Conservation (phyloP, 2,113 vertebrate genomes). For the Aegithalos caudatus region DNA sequence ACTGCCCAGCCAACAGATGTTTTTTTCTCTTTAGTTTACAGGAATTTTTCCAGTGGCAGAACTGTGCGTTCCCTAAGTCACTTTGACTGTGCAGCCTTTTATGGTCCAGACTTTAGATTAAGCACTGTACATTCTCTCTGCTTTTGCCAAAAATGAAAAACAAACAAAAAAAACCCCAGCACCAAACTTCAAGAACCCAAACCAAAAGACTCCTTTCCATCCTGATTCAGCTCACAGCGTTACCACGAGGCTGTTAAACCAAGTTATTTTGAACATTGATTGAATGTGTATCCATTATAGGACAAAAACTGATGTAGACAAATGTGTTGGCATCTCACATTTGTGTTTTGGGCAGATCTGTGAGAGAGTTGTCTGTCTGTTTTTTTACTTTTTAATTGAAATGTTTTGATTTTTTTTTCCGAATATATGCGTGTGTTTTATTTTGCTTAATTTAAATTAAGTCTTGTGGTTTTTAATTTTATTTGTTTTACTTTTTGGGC, state of each 20-base stretch:
- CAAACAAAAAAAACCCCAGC: neutral
- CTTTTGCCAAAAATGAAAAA: constrained; percentile 43
- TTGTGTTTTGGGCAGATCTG: constrained; percentile 54
- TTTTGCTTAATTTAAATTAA: constrained; percentile 70
- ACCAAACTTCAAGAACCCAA: neutral
- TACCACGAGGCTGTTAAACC: neutral
- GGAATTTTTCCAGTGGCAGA: neutral
- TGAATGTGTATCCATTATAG: constrained; percentile 23
- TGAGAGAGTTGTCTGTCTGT: constrained; percentile 37
- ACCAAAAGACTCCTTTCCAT: neutral
- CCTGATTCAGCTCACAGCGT: neutral
- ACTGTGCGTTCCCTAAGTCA: neutral
- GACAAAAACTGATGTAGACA: constrained; percentile 40
- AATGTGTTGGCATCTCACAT: constrained; percentile 22
- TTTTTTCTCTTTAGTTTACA: neutral
- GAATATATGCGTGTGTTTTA: constrained; percentile 21
- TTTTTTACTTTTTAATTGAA: constrained; percentile 33
- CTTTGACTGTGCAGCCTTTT: neutral
- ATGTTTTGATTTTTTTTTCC: neutral
- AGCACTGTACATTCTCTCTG: neutral
- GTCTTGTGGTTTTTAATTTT: constrained; percentile 48
- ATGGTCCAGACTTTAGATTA: neutral
- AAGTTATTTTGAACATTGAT: neutral
- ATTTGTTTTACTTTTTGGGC: constrained; percentile 37
- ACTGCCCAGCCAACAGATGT: neutral